phyloP scores from a whole-genome alignment of 2,888 invertebrate genomes.

The Diaphora mendica region DNA sequence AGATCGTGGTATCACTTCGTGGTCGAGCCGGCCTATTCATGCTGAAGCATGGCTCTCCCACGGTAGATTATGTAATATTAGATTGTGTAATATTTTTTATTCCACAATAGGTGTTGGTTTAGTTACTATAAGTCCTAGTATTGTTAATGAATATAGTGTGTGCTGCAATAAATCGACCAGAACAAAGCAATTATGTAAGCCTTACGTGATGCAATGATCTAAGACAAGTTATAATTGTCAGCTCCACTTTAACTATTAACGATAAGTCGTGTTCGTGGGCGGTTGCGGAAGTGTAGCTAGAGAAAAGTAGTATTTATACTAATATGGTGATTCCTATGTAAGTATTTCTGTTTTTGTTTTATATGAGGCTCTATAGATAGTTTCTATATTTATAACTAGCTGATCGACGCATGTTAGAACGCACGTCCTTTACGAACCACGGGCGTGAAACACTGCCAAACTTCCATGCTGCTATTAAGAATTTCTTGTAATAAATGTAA shows the following conservation, averaged over 20 bases:
- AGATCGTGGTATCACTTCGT: no score
- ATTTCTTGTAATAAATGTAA: no score
- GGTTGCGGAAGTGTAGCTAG: background rate
- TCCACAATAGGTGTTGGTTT: no score
- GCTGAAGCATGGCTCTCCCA: no score
- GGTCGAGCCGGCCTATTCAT: no score
- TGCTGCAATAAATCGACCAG: background rate
- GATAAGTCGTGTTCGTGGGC: background rate
- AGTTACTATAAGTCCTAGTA: background rate
- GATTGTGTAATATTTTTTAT: no score
- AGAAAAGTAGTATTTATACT: background rate
- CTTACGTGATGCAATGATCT: conserved; percentile 3
- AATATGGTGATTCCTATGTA: background rate
- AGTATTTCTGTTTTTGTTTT: background rate
- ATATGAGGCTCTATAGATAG: background rate
- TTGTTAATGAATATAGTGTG: background rate
- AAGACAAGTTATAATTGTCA: background rate
- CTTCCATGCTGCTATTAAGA: no score
- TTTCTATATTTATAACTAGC: background rate
- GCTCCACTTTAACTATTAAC: background rate
- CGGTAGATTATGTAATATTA: no score
- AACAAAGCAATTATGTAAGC: background rate
- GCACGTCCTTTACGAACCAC: no score
- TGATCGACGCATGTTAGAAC: no score
- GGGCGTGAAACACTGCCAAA: no score